phyloP scores from a whole-genome alignment of 2,888 invertebrate genomes.

The Gymnoscelis rufifasciata region DNA sequence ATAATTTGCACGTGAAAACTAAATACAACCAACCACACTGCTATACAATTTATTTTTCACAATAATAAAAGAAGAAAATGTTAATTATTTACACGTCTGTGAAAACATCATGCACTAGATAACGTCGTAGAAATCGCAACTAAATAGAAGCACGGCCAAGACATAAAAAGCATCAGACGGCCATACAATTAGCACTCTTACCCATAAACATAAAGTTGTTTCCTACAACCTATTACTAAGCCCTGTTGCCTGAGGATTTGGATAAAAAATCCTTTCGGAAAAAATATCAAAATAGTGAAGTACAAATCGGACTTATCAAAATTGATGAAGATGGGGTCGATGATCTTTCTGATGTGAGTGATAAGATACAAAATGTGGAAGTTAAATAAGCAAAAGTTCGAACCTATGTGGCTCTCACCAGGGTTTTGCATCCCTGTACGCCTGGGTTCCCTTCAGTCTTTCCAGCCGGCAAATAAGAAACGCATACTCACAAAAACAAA shows the following conservation, averaged over 20 bases:
- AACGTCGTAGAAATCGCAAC: constrained; percentile 51
- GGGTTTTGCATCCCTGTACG: constrained; percentile 79
- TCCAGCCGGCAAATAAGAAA: constrained; percentile 78
- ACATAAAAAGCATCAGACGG: constrained; percentile 68
- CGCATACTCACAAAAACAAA: constrained; percentile 46
- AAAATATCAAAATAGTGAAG: constrained; percentile 29
- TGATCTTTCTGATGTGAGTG: constrained; percentile 41
- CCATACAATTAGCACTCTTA: constrained; percentile 61
- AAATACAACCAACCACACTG: constrained; percentile 1
- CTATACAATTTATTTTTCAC: constrained; percentile 4
- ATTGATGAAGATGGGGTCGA: constrained; percentile 27
- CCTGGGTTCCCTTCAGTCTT: constrained; percentile 78
- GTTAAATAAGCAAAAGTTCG: constrained; percentile 74
- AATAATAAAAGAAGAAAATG: constrained; percentile 5
- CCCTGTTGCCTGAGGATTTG: constrained; percentile 75
- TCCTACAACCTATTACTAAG: constrained; percentile 51
- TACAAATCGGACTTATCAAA: constrained; percentile 29
- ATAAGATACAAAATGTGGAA: constrained; percentile 48
- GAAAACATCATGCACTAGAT: constrained; percentile 56
- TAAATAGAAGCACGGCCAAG: constrained; percentile 70
- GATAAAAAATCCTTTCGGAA: constrained; percentile 32
- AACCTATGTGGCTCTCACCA: constrained; percentile 80
- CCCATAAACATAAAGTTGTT: constrained; percentile 42
- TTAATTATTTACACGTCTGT: constrained; percentile 15
- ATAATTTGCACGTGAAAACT: constrained; percentile 3